phyloP scores from a whole-genome alignment of 2,797 vertebrate species.

The Rhadinocentrus ornatus region DNA sequence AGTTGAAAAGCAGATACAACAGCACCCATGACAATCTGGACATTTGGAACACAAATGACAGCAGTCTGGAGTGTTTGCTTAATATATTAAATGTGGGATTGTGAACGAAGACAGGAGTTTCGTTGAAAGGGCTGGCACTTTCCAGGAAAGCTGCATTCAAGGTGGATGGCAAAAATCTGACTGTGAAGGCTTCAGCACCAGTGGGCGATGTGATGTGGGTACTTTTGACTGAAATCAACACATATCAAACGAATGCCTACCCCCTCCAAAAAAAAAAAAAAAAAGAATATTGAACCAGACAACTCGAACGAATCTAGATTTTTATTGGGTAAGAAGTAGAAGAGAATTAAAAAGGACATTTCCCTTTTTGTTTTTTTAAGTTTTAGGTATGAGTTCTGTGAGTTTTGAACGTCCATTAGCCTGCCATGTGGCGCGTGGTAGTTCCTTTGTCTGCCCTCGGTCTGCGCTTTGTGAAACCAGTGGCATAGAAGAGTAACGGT shows the following conservation, averaged over 20 bases:
- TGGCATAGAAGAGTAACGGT: conserved; percentile 83
- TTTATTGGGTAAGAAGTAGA: conserved; percentile 64
- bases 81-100: conserved; percentile 14
- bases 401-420: conserved; percentile 63
- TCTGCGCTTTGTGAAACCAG: conserved; percentile 81
- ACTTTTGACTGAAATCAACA: conserved; percentile 75
- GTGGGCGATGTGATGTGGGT: conserved; percentile 61
- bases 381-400: conserved; percentile 76
- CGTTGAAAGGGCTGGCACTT: conserved; percentile 5
- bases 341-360: conserved; percentile 67
- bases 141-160: conserved; percentile 10
- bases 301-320: conserved; percentile 75
- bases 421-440: conserved; percentile 55
- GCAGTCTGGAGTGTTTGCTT: conserved; percentile 30
- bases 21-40: conserved; percentile 59
- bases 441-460: conserved; percentile 70
- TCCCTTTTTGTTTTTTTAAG: conserved; percentile 58
- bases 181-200: conserved; percentile 41
- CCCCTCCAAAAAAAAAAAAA: neutral
- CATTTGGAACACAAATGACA: conserved; percentile 61
- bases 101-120: conserved; percentile 30
- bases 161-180: conserved; percentile 17
- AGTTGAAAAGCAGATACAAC: conserved; percentile 23
- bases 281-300: conserved; percentile 50
- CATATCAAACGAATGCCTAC: conserved; percentile 85